Conservation (phyloP, 2,888 invertebrate genomes). For the Archaeoteleia sp. region DNA sequence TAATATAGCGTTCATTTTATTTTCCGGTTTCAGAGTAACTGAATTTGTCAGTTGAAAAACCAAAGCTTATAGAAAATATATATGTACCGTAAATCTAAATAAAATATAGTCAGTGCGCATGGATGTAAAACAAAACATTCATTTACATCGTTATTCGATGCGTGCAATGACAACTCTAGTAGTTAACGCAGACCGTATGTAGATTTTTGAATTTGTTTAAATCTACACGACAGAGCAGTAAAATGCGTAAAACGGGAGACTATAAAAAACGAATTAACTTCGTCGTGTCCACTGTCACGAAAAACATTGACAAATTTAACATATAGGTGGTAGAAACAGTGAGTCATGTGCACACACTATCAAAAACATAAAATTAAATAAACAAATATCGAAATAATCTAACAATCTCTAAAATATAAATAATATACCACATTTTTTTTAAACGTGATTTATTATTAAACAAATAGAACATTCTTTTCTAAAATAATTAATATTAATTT, state of each 20-base stretch:
- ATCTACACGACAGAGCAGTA: slow-evolving; percentile 40
- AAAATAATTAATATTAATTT: no score
- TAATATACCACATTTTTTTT: no score
- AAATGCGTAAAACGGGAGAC: slow-evolving; percentile 39
- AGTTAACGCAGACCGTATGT: slow-evolving; percentile 36
- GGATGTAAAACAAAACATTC: slow-evolving; percentile 39
- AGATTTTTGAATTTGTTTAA: slow-evolving; percentile 42
- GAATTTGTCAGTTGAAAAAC: slow-evolving; percentile 8
- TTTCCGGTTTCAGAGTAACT: no score
- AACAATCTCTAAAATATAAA: no score
- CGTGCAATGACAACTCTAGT: slow-evolving; percentile 27
- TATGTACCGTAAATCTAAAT: slow-evolving; percentile 19
- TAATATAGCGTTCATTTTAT: no score
- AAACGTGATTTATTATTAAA: no score
- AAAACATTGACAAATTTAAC: slow-evolving; percentile 46
- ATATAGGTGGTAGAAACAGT: slow-evolving; percentile 13
- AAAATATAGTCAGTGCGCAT: slow-evolving; percentile 28
- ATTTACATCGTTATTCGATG: slow-evolving; percentile 32
- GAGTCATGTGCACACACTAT: no score
- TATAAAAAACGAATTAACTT: slow-evolving; percentile 48
- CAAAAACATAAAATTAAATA: no score
- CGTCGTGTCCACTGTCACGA: slow-evolving; percentile 42
- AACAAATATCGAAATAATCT: no score
- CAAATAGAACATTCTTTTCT: no score
- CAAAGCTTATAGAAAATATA: slow-evolving; percentile 13